Evolutionary conservation across 2,113 vertebrate genomes (phyloP).

Genomic region (Nycticryphes semicollaris): DNA sequence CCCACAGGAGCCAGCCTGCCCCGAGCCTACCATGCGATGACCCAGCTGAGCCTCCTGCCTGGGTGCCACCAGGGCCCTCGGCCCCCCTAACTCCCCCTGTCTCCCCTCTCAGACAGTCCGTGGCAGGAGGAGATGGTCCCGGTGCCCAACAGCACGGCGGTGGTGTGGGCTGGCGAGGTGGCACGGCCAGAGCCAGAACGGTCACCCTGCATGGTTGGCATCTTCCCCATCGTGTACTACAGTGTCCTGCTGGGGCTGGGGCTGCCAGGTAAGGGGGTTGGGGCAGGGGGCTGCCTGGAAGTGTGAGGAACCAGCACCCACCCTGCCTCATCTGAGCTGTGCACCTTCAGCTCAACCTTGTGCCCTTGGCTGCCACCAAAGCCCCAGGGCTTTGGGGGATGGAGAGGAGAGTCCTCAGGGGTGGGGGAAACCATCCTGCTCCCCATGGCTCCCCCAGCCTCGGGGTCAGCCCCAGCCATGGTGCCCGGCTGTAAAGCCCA

Average conservation of each 20-base stretch:
- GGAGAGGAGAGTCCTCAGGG: background rate
- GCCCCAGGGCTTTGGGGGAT: background rate
- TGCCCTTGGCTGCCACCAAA: background rate
- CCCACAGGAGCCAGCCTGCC: background rate
- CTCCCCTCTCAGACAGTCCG: background rate
- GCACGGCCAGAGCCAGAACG: slow-evolving; percentile 41
- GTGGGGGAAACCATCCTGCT: background rate
- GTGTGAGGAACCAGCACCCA: background rate
- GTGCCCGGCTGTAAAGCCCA: fast-evolving
- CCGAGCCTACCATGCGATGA: background rate
- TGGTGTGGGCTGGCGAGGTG: background rate
- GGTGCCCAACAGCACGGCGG: slow-evolving; percentile 73
- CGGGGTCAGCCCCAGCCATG: fast-evolving
- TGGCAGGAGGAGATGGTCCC: slow-evolving; percentile 56
- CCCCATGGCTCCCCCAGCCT: fast-evolving
- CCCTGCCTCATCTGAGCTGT: background rate
- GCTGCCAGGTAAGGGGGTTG: slow-evolving; percentile 83
- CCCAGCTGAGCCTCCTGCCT: fast-evolving
- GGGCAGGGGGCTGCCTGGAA: background rate
- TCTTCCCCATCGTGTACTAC: slow-evolving; percentile 87
- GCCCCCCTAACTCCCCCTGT: background rate
- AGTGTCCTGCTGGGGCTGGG: slow-evolving; percentile 88
- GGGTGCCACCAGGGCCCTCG: fast-evolving
- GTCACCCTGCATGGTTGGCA: slow-evolving; percentile 84
- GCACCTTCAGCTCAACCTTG: background rate